Conservation (phyloP, 2,888 invertebrate genomes). For the Camptogramma bilineatum region DNA sequence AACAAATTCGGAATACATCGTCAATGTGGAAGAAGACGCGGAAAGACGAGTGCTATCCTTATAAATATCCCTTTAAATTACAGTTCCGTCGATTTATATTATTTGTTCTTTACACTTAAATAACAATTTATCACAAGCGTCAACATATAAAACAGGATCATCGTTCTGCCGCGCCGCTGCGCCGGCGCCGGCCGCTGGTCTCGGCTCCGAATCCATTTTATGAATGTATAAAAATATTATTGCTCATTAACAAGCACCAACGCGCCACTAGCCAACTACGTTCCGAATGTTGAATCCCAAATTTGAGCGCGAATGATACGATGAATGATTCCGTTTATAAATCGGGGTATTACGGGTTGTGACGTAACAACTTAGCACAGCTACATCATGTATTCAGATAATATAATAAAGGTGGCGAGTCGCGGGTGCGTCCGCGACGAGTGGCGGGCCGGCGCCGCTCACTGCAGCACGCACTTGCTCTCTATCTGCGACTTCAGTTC, state of each 20-base stretch:
- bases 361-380: constrained; percentile 77
- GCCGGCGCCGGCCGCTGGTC: constrained; percentile 52
- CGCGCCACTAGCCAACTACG: constrained; percentile 82
- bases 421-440: not conserved
- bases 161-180: constrained; percentile 25
- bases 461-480: constrained; percentile 98
- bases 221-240: constrained; percentile 86
- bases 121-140: constrained; percentile 85
- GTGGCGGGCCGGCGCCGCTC: constrained; percentile 69
- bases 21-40: constrained; percentile 75
- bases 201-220: constrained; percentile 69
- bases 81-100: constrained; percentile 74
- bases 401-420: constrained; percentile 47
- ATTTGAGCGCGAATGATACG: constrained; percentile 77
- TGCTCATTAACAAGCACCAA: constrained; percentile 85
- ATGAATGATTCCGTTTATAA: constrained; percentile 58
- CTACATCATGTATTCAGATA: constrained; percentile 82
- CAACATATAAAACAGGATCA: constrained; percentile 73
- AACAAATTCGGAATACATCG: constrained; percentile 81
- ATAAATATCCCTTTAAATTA: constrained; percentile 71
- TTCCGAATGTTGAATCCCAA: constrained; percentile 75
- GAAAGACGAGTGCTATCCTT: constrained; percentile 79
- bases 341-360: constrained; percentile 56
- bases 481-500: constrained; percentile 98
- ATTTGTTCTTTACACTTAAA: constrained; percentile 84